phyloP scores from a whole-genome alignment of 2,797 vertebrate species.

The Sebastes iracundus region DNA sequence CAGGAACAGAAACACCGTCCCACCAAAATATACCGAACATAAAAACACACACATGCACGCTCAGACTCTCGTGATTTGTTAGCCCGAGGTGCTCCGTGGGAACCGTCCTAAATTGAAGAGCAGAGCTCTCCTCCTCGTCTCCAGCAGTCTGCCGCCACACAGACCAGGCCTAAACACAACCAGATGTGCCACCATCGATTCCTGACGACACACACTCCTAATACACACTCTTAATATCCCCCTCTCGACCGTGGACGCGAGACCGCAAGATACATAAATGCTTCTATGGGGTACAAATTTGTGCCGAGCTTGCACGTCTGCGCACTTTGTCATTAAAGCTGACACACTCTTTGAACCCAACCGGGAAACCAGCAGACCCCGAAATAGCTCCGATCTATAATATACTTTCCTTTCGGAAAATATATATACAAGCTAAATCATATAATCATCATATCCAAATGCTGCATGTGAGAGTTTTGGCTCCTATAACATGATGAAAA shows the following conservation, averaged over 20 bases:
- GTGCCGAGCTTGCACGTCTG: constrained; percentile 25
- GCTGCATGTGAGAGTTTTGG: constrained; percentile 12
- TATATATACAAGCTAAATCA: constrained; percentile 50
- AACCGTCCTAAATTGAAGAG: constrained; percentile 79
- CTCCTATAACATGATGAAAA: background rate
- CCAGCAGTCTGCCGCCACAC: constrained; percentile 75
- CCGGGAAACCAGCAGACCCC: constrained; percentile 50
- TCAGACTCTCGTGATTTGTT: constrained; percentile 18
- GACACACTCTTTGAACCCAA: constrained; percentile 43
- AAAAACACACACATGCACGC: background rate
- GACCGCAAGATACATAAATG: constrained; percentile 60
- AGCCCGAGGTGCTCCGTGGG: constrained; percentile 72
- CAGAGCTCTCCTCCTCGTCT: constrained; percentile 69
- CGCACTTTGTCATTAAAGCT: constrained; percentile 13
- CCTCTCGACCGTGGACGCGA: constrained; percentile 7
- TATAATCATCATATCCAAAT: constrained; percentile 53
- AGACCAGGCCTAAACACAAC: constrained; percentile 75
- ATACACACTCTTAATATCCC: constrained; percentile 61
- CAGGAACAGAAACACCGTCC: constrained; percentile 28
- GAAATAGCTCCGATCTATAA: constrained; percentile 59
- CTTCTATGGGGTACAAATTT: constrained; percentile 23
- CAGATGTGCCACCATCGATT: constrained; percentile 80
- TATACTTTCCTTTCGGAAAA: constrained; percentile 51
- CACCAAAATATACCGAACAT: constrained; percentile 22
- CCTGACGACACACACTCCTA: constrained; percentile 56